Percentiles rank a stretch among this genome's conserved stretches.
Evolutionary conservation across 23 tunicate species (phyloP).

Genomic region (Trididemnum nubilum): DNA sequence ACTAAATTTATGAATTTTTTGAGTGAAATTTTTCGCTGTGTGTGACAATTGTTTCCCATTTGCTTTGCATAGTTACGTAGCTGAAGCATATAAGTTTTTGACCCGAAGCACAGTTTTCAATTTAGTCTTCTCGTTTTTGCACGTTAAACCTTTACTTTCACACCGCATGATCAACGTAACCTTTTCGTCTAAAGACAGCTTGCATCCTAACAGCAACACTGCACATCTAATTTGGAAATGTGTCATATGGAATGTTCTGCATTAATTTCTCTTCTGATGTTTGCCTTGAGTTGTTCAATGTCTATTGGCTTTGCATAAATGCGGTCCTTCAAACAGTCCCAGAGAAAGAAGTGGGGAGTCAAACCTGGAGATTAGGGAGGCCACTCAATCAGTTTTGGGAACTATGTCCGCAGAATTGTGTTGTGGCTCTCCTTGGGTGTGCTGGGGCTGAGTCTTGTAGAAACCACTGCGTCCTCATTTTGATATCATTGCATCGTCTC

Average conservation of each 20-base stretch:
- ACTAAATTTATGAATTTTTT: no score
- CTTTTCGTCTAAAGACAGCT: neutral
- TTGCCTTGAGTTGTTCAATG: no score
- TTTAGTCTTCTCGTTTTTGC: neutral
- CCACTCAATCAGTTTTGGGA: neutral
- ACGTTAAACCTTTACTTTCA: neutral
- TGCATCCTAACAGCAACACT: neutral
- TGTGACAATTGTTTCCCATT: no score
- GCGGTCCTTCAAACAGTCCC: neutral
- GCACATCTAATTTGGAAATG: neutral
- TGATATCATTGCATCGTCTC: neutral
- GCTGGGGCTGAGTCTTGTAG: neutral
- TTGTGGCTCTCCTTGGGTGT: neutral
- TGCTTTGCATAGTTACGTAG: neutral
- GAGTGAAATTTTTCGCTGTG: no score
- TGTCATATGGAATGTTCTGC: neutral
- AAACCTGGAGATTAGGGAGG: neutral
- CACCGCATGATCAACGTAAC: neutral
- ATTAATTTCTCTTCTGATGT: no score
- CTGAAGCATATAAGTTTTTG: neutral
- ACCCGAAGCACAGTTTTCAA: no score
- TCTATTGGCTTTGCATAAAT: neutral
- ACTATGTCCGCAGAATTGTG: neutral
- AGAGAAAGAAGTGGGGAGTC: neutral
- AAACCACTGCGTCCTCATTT: conserved; percentile 2